Percentiles rank a stretch among this genome's conserved stretches.
Conservation (phyloP, 2,888 invertebrate genomes). For the Pyrochroa serraticornis region DNA sequence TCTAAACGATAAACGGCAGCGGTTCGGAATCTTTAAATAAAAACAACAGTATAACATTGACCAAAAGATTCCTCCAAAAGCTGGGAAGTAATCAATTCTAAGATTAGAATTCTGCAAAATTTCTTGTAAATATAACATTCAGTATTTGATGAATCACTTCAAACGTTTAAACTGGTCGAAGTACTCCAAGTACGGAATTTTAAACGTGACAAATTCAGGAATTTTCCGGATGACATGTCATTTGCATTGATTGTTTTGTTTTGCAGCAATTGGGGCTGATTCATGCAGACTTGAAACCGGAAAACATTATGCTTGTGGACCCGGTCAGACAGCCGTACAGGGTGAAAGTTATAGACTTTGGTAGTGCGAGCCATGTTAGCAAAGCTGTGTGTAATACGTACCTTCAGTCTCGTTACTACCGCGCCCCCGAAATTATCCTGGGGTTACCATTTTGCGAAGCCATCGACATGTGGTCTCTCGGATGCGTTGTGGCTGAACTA, state of each 20-base stretch:
- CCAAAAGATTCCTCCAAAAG: too few relatives aligned
- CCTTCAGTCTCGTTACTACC: conserved; percentile 97
- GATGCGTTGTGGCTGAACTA: conserved; percentile 98
- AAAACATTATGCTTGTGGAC: conserved; percentile 99
- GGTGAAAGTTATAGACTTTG: conserved; percentile 99
- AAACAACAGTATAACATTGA: too few relatives aligned
- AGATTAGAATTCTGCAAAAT: too few relatives aligned
- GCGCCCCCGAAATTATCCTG: conserved; percentile 95
- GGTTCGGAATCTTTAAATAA: too few relatives aligned
- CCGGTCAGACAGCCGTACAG: conserved; percentile 97
- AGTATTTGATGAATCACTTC: too few relatives aligned
- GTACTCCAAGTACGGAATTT: too few relatives aligned
- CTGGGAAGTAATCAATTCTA: too few relatives aligned
- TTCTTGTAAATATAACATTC: too few relatives aligned
- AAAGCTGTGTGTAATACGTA: conserved; percentile 99
- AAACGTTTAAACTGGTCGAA: too few relatives aligned
- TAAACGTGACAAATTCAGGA: too few relatives aligned
- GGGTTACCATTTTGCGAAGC: conserved; percentile 99
- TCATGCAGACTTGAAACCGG: conserved; percentile 99
- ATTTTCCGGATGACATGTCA: too few relatives aligned
- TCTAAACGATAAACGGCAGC: too few relatives aligned
- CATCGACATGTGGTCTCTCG: conserved; percentile 99
- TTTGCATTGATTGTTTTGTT: conserved; percentile 28
- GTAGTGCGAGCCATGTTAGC: conserved; percentile 98
- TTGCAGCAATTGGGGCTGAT: conserved; percentile 95